These are phyloP conservation scores for Stylophora pistillata DNA, from an alignment of 64 coral and sea anemone species.

Conservation along the genomic window DNA sequence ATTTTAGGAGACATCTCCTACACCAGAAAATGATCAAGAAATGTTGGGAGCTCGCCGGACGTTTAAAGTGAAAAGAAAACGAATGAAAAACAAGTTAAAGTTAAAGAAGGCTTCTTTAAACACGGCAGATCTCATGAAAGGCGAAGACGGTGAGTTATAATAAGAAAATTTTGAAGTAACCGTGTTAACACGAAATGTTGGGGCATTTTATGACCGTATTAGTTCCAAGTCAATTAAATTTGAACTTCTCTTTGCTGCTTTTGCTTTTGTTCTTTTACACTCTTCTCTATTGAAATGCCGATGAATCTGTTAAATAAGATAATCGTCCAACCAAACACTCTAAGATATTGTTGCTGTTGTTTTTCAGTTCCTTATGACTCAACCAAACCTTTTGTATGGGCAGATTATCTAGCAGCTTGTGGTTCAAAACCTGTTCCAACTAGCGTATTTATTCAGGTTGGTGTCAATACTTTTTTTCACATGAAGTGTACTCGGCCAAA, in stretches of 20 bases:
- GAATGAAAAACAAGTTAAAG: slow-evolving; percentile 33
- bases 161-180: background rate
- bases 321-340: background rate
- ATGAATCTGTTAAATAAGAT: too few species aligned
- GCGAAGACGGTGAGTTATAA: slow-evolving; percentile 24
- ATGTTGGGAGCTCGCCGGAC: slow-evolving; percentile 33
- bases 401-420: slow-evolving; percentile 77
- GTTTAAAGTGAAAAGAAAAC: slow-evolving; percentile 40
- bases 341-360: background rate
- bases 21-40: background rate
- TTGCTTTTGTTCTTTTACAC: too few species aligned
- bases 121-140: slow-evolving; percentile 37
- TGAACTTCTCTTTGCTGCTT: too few species aligned
- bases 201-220: too few species aligned
- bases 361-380: slow-evolving; percentile 80
- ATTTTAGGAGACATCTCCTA: slow-evolving; percentile 2
- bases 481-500: too few species aligned
- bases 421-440: slow-evolving; percentile 68
- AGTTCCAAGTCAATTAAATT: too few species aligned
- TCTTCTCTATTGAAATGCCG: too few species aligned
- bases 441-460: slow-evolving; percentile 85
- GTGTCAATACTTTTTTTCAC: background rate
- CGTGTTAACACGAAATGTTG: too few species aligned
- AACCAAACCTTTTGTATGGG: slow-evolving; percentile 85
- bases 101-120: slow-evolving; percentile 35